Conservation (phyloP, 2,888 invertebrate genomes). For the Drosophila percnosoma region DNA sequence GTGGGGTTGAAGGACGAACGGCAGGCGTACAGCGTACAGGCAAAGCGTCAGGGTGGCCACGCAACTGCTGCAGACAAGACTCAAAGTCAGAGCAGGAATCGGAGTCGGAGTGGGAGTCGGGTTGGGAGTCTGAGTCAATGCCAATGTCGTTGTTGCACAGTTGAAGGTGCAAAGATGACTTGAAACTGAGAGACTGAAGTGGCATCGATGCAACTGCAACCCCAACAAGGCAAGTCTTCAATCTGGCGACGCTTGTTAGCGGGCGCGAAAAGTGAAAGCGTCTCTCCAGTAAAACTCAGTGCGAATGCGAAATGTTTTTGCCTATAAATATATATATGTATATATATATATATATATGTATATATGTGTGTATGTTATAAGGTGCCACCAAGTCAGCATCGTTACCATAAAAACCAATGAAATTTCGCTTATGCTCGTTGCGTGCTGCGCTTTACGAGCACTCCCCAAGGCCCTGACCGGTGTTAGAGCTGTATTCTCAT, state of each 20-base stretch:
- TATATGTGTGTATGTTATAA: not conserved
- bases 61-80: constrained; percentile 36
- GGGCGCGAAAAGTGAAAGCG: constrained; percentile 60
- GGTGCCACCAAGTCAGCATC: constrained; percentile 31
- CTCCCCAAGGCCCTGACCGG: constrained; percentile 43
- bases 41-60: constrained; percentile 36
- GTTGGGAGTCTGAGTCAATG: constrained; percentile 18
- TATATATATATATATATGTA: no score
- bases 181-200: constrained; percentile 18
- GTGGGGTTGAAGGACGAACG: constrained; percentile 64
- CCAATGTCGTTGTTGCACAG: constrained; percentile 32
- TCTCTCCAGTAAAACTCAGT: constrained; percentile 13
- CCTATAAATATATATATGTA: not conserved
- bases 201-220: constrained; percentile 32
- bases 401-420: constrained; percentile 76
- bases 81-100: not conserved
- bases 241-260: constrained; percentile 17
- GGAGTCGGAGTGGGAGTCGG: not conserved
- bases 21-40: constrained; percentile 41
- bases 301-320: not conserved
- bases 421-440: constrained; percentile 73
- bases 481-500: constrained; percentile 6
- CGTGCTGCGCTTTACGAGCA: constrained; percentile 72
- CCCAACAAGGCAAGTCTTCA: constrained; percentile 23
- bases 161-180: constrained; percentile 54